These are phyloP conservation scores for Drosophila testacea DNA, from an alignment of 2,888 invertebrate genomes.

Conservation along the genomic window DNA sequence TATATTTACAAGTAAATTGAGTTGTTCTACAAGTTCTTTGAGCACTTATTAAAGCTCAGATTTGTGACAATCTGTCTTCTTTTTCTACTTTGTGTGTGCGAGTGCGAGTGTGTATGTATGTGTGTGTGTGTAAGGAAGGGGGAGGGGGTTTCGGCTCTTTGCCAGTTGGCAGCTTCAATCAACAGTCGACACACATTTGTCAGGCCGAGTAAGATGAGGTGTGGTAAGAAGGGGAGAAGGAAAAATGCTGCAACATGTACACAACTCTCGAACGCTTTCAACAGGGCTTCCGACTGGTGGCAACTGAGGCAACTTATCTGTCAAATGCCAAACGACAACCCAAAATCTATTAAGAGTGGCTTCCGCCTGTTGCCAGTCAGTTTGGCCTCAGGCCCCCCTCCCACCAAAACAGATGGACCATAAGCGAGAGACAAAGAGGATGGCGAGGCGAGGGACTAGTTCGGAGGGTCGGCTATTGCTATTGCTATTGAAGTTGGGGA, in stretches of 20 bases:
- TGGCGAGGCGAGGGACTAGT: background rate
- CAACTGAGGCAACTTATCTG: slow-evolving; percentile 58
- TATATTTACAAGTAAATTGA: slow-evolving; percentile 34
- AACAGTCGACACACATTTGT: slow-evolving; percentile 58
- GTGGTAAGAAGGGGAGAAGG: background rate
- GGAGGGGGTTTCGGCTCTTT: slow-evolving; percentile 29
- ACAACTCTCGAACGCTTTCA: slow-evolving; percentile 35
- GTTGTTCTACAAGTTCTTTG: slow-evolving; percentile 35
- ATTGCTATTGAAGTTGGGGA: slow-evolving; percentile 7
- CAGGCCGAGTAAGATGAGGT: slow-evolving; percentile 8
- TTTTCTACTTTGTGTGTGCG: slow-evolving; percentile 3
- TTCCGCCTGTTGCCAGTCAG: slow-evolving; percentile 61
- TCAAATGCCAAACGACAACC: slow-evolving; percentile 66
- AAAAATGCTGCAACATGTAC: slow-evolving; percentile 54
- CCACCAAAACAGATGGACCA: slow-evolving; percentile 23
- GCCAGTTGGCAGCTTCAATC: slow-evolving; percentile 59
- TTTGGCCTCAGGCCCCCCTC: slow-evolving; percentile 12
- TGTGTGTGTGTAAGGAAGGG: background rate
- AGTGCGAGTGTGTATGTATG: too few relatives aligned
- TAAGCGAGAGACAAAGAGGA: slow-evolving; percentile 4
- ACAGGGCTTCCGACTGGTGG: slow-evolving; percentile 21
- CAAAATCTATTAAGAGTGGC: slow-evolving; percentile 66
- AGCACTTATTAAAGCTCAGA: slow-evolving; percentile 47
- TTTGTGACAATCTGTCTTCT: slow-evolving; percentile 34
- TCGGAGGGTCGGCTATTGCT: slow-evolving; percentile 7